phyloP scores from a whole-genome alignment of 2,113 vertebrate species.

The Lophius piscatorius region DNA sequence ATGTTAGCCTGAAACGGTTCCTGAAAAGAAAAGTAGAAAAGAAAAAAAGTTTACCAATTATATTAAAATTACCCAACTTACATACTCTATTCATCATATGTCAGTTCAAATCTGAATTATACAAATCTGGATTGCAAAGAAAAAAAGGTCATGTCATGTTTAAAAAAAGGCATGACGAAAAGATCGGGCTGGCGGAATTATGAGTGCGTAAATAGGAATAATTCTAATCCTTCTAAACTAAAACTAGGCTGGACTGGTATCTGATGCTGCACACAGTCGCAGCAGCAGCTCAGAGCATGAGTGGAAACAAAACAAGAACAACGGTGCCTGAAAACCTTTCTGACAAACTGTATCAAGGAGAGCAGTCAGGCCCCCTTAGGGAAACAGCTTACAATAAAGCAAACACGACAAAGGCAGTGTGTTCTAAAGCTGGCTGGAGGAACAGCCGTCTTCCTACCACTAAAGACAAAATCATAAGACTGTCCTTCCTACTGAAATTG shows the following conservation, averaged over 20 bases:
- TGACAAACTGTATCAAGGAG: constrained; percentile 66
- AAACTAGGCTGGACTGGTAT: constrained; percentile 49
- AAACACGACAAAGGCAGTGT: constrained; percentile 61
- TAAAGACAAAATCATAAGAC: constrained; percentile 41
- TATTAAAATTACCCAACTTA: constrained; percentile 75
- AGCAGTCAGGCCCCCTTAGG: constrained; percentile 62
- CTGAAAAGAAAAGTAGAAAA: constrained; percentile 83
- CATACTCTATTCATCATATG: constrained; percentile 71
- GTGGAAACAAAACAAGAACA: constrained; percentile 56
- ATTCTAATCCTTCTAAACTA: constrained; percentile 29
- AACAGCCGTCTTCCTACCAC: constrained; percentile 24
- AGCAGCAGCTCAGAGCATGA: constrained; percentile 58
- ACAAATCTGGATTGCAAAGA: constrained; percentile 61
- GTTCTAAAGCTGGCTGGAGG: constrained; percentile 52
- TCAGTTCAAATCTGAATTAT: constrained; percentile 63
- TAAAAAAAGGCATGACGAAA: constrained; percentile 51
- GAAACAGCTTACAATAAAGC: constrained; percentile 62
- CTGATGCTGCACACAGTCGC: constrained; percentile 50
- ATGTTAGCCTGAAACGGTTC: constrained; percentile 82
- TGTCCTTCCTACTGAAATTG: constrained; percentile 47
- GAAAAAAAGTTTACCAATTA: constrained; percentile 80
- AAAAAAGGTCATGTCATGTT: constrained; percentile 45
- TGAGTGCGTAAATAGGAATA: constrained; percentile 26
- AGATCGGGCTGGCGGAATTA: constrained; percentile 27
- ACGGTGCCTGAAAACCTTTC: constrained; percentile 61